These are phyloP conservation scores for Phenganax stokvisi DNA, from an alignment of 92 coral and sea anemone genomes.

Conservation along the genomic window DNA sequence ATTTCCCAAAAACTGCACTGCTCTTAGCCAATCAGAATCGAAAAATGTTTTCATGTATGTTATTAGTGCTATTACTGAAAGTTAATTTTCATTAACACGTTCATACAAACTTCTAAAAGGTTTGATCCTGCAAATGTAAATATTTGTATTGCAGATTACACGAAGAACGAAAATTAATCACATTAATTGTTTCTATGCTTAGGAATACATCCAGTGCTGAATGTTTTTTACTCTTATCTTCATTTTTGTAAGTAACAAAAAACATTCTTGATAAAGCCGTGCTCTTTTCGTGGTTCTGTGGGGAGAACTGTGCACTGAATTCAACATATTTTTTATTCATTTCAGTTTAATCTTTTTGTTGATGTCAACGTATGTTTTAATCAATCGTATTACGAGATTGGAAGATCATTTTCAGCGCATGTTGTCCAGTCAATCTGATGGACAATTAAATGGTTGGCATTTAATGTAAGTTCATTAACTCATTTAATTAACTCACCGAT, in stretches of 20 bases:
- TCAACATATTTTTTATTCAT: not conserved
- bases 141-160: too few relatives aligned
- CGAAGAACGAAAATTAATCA: not conserved
- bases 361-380: conserved; percentile 71
- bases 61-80: not conserved
- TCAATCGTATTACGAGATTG: conserved; percentile 71
- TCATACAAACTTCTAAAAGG: too few relatives aligned
- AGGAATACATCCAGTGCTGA: conserved; percentile 68
- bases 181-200: not conserved
- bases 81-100: too few relatives aligned
- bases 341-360: conserved; percentile 62
- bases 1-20: too few relatives aligned
- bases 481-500: too few relatives aligned
- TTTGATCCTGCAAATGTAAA: too few relatives aligned
- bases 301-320: not conserved
- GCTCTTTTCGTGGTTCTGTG: not conserved
- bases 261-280: not conserved
- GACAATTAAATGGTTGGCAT: conserved; percentile 49
- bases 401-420: conserved; percentile 56
- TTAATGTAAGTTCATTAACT: conserved; percentile 61
- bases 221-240: conserved; percentile 55
- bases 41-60: not conserved
- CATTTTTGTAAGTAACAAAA: conserved; percentile 67
- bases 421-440: conserved; percentile 37
- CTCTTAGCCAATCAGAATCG: too few relatives aligned